Conservation (phyloP, 1,140 invertebrate genomes). For the Pinna nobilis region DNA sequence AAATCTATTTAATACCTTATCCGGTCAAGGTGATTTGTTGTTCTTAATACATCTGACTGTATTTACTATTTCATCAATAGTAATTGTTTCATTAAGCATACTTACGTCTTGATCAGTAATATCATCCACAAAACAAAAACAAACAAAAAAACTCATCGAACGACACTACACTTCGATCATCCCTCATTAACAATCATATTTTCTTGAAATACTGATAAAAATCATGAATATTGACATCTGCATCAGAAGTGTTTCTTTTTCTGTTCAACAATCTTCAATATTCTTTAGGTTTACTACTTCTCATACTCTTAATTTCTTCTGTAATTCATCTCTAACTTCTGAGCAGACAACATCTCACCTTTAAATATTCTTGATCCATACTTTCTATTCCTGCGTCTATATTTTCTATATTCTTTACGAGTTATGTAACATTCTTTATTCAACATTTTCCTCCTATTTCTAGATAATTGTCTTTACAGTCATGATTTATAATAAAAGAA, state of each 20-base stretch:
- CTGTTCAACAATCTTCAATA: neutral
- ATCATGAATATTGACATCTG: neutral
- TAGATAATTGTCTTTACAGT: neutral
- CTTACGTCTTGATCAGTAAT: neutral
- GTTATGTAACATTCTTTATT: neutral
- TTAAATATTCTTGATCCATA: conserved; percentile 1
- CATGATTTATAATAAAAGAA: neutral
- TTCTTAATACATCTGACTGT: neutral
- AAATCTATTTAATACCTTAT: neutral
- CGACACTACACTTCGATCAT: neutral
- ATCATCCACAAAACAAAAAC: neutral
- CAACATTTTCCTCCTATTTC: neutral
- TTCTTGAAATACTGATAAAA: neutral
- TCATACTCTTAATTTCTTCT: neutral
- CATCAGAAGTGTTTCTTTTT: neutral
- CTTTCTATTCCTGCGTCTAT: neutral
- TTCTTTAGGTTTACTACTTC: neutral
- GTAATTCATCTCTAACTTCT: neutral
- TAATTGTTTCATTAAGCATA: neutral
- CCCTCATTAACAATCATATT: neutral
- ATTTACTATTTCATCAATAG: neutral
- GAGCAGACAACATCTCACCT: neutral
- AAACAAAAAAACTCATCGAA: neutral
- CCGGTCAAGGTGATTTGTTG: neutral
- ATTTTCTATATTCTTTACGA: neutral